Evolutionary conservation across 2,113 vertebrate genomes (phyloP), one percentile per base, ranked within the genome.

Genomic region (Coreoperca whiteheadi): DNA sequence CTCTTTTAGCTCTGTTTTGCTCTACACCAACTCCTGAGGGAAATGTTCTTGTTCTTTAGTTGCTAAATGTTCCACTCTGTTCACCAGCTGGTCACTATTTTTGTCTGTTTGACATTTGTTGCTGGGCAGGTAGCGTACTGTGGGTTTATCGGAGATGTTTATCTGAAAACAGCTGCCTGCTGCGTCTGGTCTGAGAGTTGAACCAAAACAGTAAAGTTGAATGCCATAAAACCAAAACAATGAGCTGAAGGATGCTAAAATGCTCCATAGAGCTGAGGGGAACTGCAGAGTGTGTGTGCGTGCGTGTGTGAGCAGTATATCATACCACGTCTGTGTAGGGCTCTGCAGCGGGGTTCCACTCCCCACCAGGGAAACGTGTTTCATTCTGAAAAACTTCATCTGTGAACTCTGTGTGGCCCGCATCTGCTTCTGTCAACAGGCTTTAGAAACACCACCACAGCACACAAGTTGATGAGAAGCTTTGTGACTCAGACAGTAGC

Each of bases 311-410:
- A 64, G 4, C 14, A 46, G 16, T 66, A 30, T 5, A 10, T 50
- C 96, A 90, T 92, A 99, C 98, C 95, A 97, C 96, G 20, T 99
- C 98, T 0, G 98, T 98, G 92, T 95, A 98, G 32, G 94, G 90
- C 28, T 98, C 97, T 46, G 96, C 93, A 0, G 97, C 93, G 15
- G 92, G 85, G 72, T 97, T 98, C 98, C 98, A 99, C 46, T 99
- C 97, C 11, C 96, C 97, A 18, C 97, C 97, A 4, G 97, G 97
- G 88, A 97, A 98, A 68, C 97, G 96, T 0, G 94, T 96, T 93
- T 99, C 97, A 23, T 98, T 99, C 90, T 98, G 95, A 90, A 96
- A 99, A 0, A 99, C 96, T 87, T 99, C 98, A 75, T 99, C 98
- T 0, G 96, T 98, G 92, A 98, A 99, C 94, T 99, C 97, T 0